These are phyloP conservation scores for Drosophila asahinai DNA, from an alignment of 1,140 invertebrate genomes.

Conservation along the genomic window DNA sequence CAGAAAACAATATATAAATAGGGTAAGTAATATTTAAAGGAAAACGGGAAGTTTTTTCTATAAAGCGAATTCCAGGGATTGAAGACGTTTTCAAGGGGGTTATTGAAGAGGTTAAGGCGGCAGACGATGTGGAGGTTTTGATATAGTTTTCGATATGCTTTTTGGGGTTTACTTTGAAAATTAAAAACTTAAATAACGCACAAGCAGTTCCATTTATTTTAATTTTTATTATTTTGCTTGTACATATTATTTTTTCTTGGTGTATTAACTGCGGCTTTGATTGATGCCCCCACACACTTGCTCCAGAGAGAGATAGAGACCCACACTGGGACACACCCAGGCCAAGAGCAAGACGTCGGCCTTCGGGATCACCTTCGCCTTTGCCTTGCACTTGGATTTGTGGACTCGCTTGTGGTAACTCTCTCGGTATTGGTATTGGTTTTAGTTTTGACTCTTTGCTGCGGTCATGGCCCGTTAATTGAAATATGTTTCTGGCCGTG, in stretches of 20 bases:
- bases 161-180: no score
- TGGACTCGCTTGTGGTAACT: not conserved
- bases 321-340: constrained; percentile 43
- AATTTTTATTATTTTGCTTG: not conserved
- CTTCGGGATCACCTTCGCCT: constrained; percentile 60
- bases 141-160: no score
- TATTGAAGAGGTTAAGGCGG: no score
- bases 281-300: constrained; percentile 69
- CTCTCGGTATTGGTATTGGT: not conserved
- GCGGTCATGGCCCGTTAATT: constrained; percentile 78
- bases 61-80: no score
- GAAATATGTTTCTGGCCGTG: constrained; percentile 70
- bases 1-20: not conserved
- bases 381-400: constrained; percentile 24
- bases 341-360: constrained; percentile 38
- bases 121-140: no score
- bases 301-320: constrained; percentile 5
- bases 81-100: no score
- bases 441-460: constrained; percentile 23
- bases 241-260: not conserved
- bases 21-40: not conserved
- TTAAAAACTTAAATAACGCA: not conserved
- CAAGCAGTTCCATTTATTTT: no score
- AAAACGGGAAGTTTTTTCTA: no score
- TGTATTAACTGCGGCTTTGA: constrained; percentile 70